Evolutionary conservation across 2,113 vertebrate species (phyloP).

Genomic region (Alligator mississippiensis): DNA sequence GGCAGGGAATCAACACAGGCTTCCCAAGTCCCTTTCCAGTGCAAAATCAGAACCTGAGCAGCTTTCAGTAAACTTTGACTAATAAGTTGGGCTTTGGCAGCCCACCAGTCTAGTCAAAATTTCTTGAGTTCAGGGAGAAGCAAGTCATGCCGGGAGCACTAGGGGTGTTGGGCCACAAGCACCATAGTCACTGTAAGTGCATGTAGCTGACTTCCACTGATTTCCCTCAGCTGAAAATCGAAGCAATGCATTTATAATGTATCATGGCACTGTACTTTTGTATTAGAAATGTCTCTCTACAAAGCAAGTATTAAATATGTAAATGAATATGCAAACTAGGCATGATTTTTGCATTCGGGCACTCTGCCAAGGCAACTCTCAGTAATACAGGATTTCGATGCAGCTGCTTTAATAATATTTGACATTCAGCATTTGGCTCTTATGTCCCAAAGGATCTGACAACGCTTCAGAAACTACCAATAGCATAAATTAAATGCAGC

Average conservation of each 20-base stretch:
- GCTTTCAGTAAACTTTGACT: not conserved
- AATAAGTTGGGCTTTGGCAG: not conserved
- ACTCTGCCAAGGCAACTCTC: not conserved
- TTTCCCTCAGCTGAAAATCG: not conserved
- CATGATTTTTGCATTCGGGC: not conserved
- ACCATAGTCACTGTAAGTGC: not conserved
- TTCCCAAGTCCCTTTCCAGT: not conserved
- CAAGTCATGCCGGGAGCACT: not conserved
- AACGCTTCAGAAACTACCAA: not conserved
- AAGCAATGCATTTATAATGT: accelerated
- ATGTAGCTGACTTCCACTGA: accelerated
- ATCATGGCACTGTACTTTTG: not conserved
- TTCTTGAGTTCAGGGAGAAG: not conserved
- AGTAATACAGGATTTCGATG: not conserved
- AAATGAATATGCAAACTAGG: not conserved
- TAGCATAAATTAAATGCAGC: not conserved
- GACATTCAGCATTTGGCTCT: accelerated
- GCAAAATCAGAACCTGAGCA: not conserved
- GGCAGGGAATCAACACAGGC: not conserved
- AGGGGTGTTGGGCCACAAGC: not conserved
- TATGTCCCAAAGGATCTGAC: not conserved
- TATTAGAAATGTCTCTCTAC: not conserved
- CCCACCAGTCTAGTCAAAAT: not conserved
- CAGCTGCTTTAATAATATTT: not conserved
- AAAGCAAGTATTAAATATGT: not conserved